Percentiles rank a stretch among this genome's conserved stretches.
These are phyloP conservation scores for Argyrosomus japonicus DNA, from an alignment of 2,113 vertebrate genomes.

Conservation along the genomic window DNA sequence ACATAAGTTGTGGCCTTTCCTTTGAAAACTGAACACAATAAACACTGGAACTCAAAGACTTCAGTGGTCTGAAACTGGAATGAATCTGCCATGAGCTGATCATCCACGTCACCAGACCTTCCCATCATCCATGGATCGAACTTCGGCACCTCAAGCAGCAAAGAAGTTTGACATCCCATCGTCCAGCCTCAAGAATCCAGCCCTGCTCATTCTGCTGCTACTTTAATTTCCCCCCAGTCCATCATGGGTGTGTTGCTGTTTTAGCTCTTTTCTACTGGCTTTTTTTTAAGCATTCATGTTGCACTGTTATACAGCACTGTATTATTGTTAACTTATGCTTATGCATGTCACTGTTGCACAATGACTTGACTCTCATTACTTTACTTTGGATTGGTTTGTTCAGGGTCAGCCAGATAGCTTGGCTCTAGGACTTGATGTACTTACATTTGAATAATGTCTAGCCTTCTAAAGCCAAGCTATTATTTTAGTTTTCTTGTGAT, in stretches of 20 bases:
- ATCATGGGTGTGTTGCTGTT: conserved; percentile 61
- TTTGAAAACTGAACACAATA: background rate
- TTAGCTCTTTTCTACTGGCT: conserved; percentile 30
- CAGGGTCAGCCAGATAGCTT: conserved; percentile 43
- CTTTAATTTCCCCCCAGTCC: conserved; percentile 39
- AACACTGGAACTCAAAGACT: conserved; percentile 1
- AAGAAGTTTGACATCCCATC: conserved; percentile 12
- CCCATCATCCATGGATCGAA: conserved; percentile 2
- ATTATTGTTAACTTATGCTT: conserved; percentile 41
- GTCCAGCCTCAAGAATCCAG: conserved; percentile 13
- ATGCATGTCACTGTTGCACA: conserved; percentile 72
- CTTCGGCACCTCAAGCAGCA: conserved; percentile 4
- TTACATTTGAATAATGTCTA: background rate
- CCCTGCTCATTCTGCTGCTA: conserved; percentile 21
- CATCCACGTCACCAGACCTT: conserved; percentile 1
- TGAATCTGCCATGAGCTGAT: background rate
- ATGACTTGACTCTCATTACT: conserved; percentile 50
- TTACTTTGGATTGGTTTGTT: conserved; percentile 46
- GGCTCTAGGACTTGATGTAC: conserved; percentile 37
- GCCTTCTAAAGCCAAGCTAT: conserved; percentile 60
- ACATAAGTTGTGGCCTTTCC: background rate
- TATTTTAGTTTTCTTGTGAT: conserved; percentile 21
- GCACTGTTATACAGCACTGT: conserved; percentile 38
- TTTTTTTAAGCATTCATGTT: conserved; percentile 37
- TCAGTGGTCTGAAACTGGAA: conserved; percentile 19